These are phyloP conservation scores for Mythimna ferrago DNA, from an alignment of 2,888 invertebrate genomes.

Conservation along the genomic window DNA sequence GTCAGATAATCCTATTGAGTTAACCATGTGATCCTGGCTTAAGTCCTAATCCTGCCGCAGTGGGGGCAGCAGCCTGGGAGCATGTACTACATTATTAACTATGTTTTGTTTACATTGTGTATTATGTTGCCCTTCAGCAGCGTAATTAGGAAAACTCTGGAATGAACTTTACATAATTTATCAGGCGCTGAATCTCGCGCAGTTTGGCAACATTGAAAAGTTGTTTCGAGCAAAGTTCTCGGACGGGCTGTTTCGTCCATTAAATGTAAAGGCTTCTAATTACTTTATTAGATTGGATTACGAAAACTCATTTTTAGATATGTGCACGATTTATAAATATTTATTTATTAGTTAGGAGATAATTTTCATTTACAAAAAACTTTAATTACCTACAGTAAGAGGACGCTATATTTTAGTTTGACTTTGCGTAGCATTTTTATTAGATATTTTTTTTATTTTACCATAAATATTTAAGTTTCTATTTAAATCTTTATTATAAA, in stretches of 20 bases:
- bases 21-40: slow-evolving; percentile 53
- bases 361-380: no score
- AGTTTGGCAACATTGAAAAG: slow-evolving; percentile 51
- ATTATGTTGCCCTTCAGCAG: slow-evolving; percentile 40
- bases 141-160: slow-evolving; percentile 48
- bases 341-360: no score
- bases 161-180: slow-evolving; percentile 61
- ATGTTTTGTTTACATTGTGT: slow-evolving; percentile 28
- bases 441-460: no score
- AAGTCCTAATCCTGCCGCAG: slow-evolving; percentile 43
- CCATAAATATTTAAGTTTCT: no score
- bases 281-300: slow-evolving; percentile 34
- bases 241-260: slow-evolving; percentile 35
- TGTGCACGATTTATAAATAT: neutral
- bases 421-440: no score
- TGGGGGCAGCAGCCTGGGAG: slow-evolving; percentile 28
- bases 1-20: slow-evolving; percentile 48
- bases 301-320: slow-evolving; percentile 32
- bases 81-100: slow-evolving; percentile 34
- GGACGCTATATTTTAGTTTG: no score
- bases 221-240: slow-evolving; percentile 40
- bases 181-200: slow-evolving; percentile 45
- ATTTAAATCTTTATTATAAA: no score
- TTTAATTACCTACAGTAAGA: no score
- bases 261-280: slow-evolving; percentile 32